Evolutionary conservation across 2,888 invertebrate species (phyloP).

Genomic region (Candidula unifasciata): DNA sequence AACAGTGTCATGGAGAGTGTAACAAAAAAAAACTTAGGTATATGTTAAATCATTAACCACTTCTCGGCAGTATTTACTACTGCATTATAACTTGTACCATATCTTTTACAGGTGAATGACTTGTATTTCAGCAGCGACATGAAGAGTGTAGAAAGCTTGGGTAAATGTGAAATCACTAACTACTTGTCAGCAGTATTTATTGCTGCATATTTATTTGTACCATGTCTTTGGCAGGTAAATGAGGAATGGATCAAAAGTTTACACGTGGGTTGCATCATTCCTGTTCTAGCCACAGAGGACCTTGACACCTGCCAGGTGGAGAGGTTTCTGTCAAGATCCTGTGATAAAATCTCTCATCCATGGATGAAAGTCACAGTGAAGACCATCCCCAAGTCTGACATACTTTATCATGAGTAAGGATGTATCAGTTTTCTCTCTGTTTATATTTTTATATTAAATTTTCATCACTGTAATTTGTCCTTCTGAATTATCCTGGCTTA

Average conservation of each 20-base stretch:
- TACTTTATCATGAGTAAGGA: conserved; percentile 61
- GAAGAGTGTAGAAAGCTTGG: too few relatives aligned
- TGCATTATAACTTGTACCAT: neutral
- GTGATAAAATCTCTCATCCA: conserved; percentile 60
- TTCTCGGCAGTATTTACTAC: too few relatives aligned
- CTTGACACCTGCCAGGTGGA: conserved; percentile 60
- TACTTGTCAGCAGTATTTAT: too few relatives aligned
- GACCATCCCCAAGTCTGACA: conserved; percentile 62
- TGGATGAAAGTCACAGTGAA: conserved; percentile 71
- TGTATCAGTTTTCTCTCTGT: neutral
- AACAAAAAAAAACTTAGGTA: too few relatives aligned
- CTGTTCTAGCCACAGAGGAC: conserved; percentile 20
- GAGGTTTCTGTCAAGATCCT: conserved; percentile 68
- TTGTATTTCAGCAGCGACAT: too few relatives aligned
- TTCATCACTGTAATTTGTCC: too few relatives aligned
- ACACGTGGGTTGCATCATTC: conserved; percentile 44
- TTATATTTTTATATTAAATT: too few relatives aligned
- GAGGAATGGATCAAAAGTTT: conserved; percentile 64
- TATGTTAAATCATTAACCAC: too few relatives aligned
- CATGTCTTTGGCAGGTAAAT: conserved; percentile 59
- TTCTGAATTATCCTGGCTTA: too few relatives aligned
- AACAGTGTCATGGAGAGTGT: too few relatives aligned
- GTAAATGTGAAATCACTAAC: too few relatives aligned
- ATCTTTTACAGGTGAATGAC: conserved; percentile 61
- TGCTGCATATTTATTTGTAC: neutral